A percentile compares a stretch with the other conserved stretches of the same genome.
Conservation (phyloP, 2,113 vertebrate genomes). For the Vombatus ursinus region DNA sequence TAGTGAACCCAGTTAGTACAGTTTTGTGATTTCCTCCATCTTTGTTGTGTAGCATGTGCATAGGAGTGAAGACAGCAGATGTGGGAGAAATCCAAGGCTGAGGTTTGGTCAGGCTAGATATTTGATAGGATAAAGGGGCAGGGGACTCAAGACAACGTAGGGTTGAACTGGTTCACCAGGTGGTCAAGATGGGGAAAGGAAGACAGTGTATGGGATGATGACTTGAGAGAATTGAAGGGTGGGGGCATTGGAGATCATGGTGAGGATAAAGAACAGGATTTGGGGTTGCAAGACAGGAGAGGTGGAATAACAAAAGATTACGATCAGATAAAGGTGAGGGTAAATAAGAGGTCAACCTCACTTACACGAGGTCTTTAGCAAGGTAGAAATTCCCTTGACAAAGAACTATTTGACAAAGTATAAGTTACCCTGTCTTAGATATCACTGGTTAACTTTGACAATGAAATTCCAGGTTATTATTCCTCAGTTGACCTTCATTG, state of each 20-base stretch:
- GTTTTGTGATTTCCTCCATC: not conserved
- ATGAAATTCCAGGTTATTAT: not conserved
- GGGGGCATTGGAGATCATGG: not conserved
- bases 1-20: not conserved
- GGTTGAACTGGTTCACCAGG: not conserved
- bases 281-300: not conserved
- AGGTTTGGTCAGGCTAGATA: not conserved
- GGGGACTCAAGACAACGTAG: not conserved
- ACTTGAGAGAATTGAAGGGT: not conserved
- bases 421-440: not conserved
- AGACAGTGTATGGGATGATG: not conserved
- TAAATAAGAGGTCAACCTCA: not conserved
- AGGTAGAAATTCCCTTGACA: not conserved
- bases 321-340: not conserved
- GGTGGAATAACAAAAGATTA: not conserved
- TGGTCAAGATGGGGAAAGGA: not conserved
- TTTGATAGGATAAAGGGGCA: not conserved
- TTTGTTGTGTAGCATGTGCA: not conserved
- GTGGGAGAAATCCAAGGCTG: not conserved
- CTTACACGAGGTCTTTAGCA: not conserved
- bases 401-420: not conserved
- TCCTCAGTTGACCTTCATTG: not conserved
- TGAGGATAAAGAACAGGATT: not conserved
- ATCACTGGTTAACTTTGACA: not conserved
- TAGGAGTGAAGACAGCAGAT: not conserved